These are phyloP conservation scores for Manis crassicaudata DNA, from an alignment of 2,797 vertebrate genomes.

Conservation along the genomic window DNA sequence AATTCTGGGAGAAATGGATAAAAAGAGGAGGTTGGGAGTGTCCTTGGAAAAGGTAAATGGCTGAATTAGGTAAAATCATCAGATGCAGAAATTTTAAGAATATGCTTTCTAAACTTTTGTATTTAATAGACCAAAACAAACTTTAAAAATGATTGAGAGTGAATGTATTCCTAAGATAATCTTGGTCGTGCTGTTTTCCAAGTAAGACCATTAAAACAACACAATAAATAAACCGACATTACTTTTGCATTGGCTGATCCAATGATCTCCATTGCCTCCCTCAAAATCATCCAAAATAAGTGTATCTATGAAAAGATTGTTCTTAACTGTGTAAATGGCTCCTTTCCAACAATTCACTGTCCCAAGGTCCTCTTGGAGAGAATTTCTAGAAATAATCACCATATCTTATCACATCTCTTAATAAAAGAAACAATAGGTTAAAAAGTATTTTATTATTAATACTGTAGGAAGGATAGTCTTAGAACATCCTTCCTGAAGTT, in stretches of 20 bases:
- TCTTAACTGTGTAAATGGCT: background rate
- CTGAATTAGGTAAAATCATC: background rate
- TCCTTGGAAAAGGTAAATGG: background rate
- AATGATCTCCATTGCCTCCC: background rate
- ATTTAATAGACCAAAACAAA: conserved; percentile 3
- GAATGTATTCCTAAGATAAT: background rate
- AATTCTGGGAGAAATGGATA: background rate
- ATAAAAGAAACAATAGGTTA: background rate
- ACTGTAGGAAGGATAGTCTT: background rate
- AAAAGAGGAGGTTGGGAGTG: background rate
- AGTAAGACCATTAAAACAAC: background rate
- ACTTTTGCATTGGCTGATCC: background rate
- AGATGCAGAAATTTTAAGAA: background rate
- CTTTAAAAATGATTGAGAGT: background rate
- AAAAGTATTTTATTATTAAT: background rate
- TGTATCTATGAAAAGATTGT: background rate
- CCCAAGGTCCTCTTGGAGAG: background rate
- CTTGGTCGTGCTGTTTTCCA: background rate
- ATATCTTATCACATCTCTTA: background rate
- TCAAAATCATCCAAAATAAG: background rate
- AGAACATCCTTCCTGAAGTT: background rate
- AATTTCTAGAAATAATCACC: conserved; percentile 3
- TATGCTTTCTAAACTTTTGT: background rate
- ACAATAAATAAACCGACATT: background rate
- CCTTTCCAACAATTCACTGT: background rate